Base-by-base conservation (phyloP, 2,113 vertebrate species). In the Cheilinus undulatus region DNA sequence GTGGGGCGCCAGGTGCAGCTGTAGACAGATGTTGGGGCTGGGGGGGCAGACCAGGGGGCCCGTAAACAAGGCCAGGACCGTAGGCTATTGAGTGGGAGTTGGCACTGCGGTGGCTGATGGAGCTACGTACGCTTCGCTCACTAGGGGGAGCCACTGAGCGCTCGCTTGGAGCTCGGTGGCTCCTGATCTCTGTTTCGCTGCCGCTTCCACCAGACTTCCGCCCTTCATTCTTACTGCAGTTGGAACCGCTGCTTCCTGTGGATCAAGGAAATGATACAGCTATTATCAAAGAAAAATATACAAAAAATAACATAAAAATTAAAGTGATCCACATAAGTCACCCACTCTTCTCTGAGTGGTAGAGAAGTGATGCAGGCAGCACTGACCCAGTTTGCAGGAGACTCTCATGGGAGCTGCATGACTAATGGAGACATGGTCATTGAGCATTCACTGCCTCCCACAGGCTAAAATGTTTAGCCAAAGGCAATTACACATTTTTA, bases 211-310 rank as follows among this genome's bases (percentile, higher is more conserved):
- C 95, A 0, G 95, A 97, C 82, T 96, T 99, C 1, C 95, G 83
- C 7, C 93, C 91, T 64, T 93, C 93, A 2, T 86, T 92, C 87
- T 99, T 96, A 0, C 96, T 98, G 83, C 97, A 96, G 91, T 99
- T 99, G 1, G 97, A 99, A 61, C 97, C 96, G 0, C 97, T 99
- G 94, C 97, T 99, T 80, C 96, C 90, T 92, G 68, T 38, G 22
- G 48, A 66, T 9, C 40, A 38, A 80, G 24, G 0, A 57, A 10
- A 72, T 45, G 19, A 83, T 19, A 43, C 10, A 3, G 15, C n/a
- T 54, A 69, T 24, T 51, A 66, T 34, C 8, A 0, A 23, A 46
- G 28, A 26, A n/a, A 20, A 30, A 57, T 3, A 30, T 5, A 30
- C 3, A 54, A 24, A 22, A 4, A 7, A 19, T 3, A 22, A 0